phyloP scores from a whole-genome alignment of 2,113 vertebrate species.

The Planiliza haematocheilus region DNA sequence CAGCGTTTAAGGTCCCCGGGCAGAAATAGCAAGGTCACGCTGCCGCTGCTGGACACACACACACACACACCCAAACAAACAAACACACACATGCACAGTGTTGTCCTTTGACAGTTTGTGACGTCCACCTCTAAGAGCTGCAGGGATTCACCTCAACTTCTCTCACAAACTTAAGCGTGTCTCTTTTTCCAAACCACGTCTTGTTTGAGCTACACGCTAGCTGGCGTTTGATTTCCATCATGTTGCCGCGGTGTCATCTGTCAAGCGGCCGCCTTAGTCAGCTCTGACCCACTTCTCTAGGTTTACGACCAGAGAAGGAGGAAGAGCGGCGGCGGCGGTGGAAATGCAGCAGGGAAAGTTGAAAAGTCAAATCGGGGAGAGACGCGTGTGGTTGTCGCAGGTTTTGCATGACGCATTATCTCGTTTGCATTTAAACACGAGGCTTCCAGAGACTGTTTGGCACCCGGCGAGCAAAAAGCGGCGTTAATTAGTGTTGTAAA shows the following conservation, averaged over 20 bases:
- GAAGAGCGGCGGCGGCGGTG: neutral
- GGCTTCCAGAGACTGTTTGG: too few species aligned
- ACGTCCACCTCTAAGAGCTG: too few species aligned
- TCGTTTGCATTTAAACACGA: too few species aligned
- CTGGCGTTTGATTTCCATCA: constrained; percentile 10
- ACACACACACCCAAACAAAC: constrained; percentile 3
- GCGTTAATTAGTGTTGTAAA: too few species aligned
- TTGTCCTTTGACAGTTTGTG: too few species aligned
- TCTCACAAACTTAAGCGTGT: too few species aligned
- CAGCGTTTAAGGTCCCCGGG: constrained; percentile 5
- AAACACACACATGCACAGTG: too few species aligned
- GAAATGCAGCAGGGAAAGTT: neutral
- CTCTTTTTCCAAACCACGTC: neutral
- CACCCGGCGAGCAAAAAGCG: too few species aligned
- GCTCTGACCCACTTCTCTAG: constrained; percentile 38
- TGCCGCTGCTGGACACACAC: too few species aligned
- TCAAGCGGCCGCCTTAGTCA: constrained; percentile 47
- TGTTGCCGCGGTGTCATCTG: constrained; percentile 46
- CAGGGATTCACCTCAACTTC: too few species aligned
- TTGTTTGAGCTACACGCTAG: constrained; percentile 3
- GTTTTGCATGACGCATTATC: too few species aligned
- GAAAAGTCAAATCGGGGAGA: neutral
- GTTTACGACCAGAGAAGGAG: constrained; percentile 5
- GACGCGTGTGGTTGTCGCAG: too few species aligned
- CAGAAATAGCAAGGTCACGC: constrained; percentile 57